Evolutionary conservation across 2,797 vertebrate species (phyloP), one percentile per base, ranked within the genome.

Genomic region (Basileuterus tristriatus): DNA sequence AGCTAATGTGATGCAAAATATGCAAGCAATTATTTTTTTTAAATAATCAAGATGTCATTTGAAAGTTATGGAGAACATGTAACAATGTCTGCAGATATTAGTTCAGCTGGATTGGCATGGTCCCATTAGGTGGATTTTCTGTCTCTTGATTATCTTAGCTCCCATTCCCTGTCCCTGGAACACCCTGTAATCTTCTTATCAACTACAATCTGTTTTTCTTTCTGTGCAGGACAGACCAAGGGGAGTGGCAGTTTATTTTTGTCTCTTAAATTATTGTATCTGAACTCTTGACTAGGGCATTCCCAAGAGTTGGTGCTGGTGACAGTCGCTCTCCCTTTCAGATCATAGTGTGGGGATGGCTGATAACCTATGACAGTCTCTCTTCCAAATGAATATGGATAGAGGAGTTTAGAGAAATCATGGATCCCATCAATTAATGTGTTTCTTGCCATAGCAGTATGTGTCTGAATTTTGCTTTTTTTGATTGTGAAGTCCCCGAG

Each of bases 71-170:
- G 58, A 30, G 59, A 90, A 36, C 1, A 0, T 8, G 0, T 39
- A 34, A 27, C 17, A 6, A 5, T 32, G 52, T 22, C 56, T 77
- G 84, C 65, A 53, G 1, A 83, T 71, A 55, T 64, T 64, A 50
- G 59, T 81, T 86, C 6, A 75, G 72, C 55, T 67, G 87, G 43
- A 62, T 82, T 96, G 88, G 72, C 85, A 22, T 2, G 1, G 77
- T 67, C 83, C 75, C 67, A 49, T 81, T 94, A 80, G 90, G 82
- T 87, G 72, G 94, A 91, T 97, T 96, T 97, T 92, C 86, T 83
- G 77, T 94, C 12, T 4, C 83, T 72, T 78, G 56, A 93, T 97
- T 86, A 94, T 94, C 52, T 87, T 77, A 64, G 75, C 81, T 86
- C 47, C 87, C 70, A 60, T 87, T 91, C 93, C 23, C 58, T 96